Evolutionary conservation across 2,113 vertebrate species (phyloP).

Genomic region (Crotalus tigris): DNA sequence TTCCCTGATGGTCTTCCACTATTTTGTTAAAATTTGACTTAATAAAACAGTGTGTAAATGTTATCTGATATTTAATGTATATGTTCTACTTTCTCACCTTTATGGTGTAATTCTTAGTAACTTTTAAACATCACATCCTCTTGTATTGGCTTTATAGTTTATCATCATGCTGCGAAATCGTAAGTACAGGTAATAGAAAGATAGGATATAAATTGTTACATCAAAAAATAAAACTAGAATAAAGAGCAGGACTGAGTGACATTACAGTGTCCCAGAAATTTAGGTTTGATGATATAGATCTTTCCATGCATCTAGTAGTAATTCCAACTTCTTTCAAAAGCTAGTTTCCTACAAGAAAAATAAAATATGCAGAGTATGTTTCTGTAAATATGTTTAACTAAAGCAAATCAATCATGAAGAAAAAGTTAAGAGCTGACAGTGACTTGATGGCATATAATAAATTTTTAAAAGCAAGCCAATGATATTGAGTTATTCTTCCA

Average conservation of each 20-base stretch:
- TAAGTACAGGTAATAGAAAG: neutral
- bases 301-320: neutral
- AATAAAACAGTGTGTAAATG: neutral
- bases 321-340: neutral
- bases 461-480: neutral
- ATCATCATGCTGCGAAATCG: neutral
- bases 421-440: neutral
- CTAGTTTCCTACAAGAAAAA: neutral
- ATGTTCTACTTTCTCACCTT: neutral
- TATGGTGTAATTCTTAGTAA: neutral
- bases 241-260: neutral
- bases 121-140: neutral
- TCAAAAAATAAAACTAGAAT: neutral
- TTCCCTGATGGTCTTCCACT: neutral
- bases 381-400: neutral
- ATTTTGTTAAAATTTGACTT: neutral
- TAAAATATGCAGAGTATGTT: neutral
- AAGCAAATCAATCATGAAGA: neutral
- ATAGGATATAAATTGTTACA: neutral
- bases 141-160: neutral
- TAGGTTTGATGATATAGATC: neutral
- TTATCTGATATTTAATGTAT: neutral
- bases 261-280: neutral
- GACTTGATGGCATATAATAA: neutral
- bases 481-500: neutral